Conservation (phyloP, 2,797 vertebrate genomes). For the Enteromius afrohamiltoni region DNA sequence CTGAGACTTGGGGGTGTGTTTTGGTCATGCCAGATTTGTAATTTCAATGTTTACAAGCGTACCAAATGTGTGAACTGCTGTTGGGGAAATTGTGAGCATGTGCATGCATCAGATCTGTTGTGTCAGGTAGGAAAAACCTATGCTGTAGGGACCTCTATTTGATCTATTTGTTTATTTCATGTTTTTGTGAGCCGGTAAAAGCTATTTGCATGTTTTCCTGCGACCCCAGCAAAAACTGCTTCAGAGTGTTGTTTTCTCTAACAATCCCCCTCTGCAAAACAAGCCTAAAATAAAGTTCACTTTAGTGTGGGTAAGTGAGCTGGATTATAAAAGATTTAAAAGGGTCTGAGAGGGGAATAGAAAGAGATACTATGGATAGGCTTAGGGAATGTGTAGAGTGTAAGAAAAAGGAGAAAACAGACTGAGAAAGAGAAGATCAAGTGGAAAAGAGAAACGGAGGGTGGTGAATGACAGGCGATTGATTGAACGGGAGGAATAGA, state of each 20-base stretch:
- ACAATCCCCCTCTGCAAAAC: constrained; percentile 34
- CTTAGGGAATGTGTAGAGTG: neutral
- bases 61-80: constrained; percentile 11
- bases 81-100: constrained; percentile 34
- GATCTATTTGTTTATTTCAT: constrained; percentile 2
- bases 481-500: constrained; percentile 19
- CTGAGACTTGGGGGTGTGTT: neutral
- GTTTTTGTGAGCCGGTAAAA: constrained; percentile 5
- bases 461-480: constrained; percentile 14
- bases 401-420: constrained; percentile 14
- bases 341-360: constrained; percentile 6
- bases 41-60: constrained; percentile 14
- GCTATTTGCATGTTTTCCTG: neutral
- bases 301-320: constrained; percentile 22
- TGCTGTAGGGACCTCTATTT: neutral
- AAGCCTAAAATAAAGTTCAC: constrained; percentile 57
- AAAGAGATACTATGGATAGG: constrained; percentile 2
- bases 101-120: constrained; percentile 17
- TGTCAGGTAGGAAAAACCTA: neutral
- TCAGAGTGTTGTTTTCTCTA: constrained; percentile 15
- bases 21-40: constrained; percentile 5
- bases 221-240: neutral
- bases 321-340: constrained; percentile 53
- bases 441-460: constrained; percentile 18
- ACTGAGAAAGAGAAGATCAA: neutral